Evolutionary conservation across 2,888 invertebrate species (phyloP).

Genomic region (Lottia scabra): DNA sequence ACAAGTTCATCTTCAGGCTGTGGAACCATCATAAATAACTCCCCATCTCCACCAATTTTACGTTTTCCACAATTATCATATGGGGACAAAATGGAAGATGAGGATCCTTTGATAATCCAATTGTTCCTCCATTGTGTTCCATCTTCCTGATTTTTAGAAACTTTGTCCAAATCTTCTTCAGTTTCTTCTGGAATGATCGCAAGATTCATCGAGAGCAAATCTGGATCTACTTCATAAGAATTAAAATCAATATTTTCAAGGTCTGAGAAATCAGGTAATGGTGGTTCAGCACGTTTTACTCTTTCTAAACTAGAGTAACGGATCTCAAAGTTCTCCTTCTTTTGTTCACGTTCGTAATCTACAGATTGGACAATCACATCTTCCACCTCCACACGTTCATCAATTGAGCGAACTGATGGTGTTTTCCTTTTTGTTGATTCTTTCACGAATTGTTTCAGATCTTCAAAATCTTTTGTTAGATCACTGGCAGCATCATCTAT

Average conservation of each 20-base stretch:
- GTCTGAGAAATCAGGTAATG: slow-evolving; percentile 51
- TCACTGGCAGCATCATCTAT: slow-evolving; percentile 24
- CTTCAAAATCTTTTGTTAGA: slow-evolving; percentile 45
- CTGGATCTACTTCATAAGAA: slow-evolving; percentile 56
- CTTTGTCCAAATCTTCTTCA: slow-evolving; percentile 53
- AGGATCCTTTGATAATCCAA: slow-evolving; percentile 56
- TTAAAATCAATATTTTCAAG: slow-evolving; percentile 51
- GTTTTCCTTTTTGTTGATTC: slow-evolving; percentile 41
- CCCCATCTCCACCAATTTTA: slow-evolving; percentile 31
- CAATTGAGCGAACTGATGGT: slow-evolving; percentile 8
- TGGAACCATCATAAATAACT: slow-evolving; percentile 48
- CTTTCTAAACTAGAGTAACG: slow-evolving; percentile 44
- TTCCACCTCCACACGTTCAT: slow-evolving; percentile 31
- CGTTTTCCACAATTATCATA: slow-evolving; percentile 42
- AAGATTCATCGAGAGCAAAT: slow-evolving; percentile 58
- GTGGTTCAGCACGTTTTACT: slow-evolving; percentile 37
- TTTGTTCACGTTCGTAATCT: slow-evolving; percentile 41
- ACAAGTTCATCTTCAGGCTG: slow-evolving; percentile 40
- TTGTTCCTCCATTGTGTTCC: slow-evolving; percentile 45
- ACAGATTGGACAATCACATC: slow-evolving; percentile 46
- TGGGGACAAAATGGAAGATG: slow-evolving; percentile 35
- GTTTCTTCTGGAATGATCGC: slow-evolving; percentile 57
- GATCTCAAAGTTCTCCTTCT: slow-evolving; percentile 41
- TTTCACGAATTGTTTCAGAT: slow-evolving; percentile 47
- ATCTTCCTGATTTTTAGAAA: slow-evolving; percentile 35